These are phyloP conservation scores for Oligia fasciuncula DNA, from an alignment of 2,888 invertebrate genomes.

Conservation along the genomic window DNA sequence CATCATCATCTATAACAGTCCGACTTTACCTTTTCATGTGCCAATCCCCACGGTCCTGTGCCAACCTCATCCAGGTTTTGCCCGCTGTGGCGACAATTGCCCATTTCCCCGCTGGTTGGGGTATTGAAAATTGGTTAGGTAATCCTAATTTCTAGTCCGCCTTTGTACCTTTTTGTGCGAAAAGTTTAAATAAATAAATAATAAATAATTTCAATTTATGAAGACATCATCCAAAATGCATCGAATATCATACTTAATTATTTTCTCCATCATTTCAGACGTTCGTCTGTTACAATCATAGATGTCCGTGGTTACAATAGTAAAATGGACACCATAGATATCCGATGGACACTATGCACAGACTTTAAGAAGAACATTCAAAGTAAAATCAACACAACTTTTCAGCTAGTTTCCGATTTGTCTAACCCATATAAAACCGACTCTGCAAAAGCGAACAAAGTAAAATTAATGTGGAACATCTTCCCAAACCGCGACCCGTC, in stretches of 20 bases:
- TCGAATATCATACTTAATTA: too few relatives aligned
- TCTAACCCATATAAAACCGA: conserved; percentile 11
- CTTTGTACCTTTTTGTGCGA: too few relatives aligned
- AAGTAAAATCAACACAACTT: background rate
- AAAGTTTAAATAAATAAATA: too few relatives aligned
- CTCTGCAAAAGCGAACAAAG: conserved; percentile 46
- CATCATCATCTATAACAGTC: background rate
- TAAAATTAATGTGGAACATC: conserved; percentile 69
- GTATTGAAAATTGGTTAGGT: background rate
- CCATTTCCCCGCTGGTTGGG: too few relatives aligned
- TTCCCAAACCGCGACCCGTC: conserved; percentile 59
- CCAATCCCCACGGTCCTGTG: background rate
- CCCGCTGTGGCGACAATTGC: background rate
- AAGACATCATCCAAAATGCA: background rate
- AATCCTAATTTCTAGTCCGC: too few relatives aligned
- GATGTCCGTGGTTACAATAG: too few relatives aligned
- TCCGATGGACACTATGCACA: background rate
- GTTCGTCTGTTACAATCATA: background rate
- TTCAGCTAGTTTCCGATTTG: background rate
- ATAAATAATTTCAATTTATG: background rate
- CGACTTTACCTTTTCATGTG: background rate
- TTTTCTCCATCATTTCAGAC: background rate
- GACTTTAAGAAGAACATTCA: background rate
- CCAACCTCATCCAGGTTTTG: background rate
- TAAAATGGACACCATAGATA: too few relatives aligned